Evolutionary conservation across 2,113 vertebrate genomes (phyloP).

Genomic region (Pygathrix nemaeus): DNA sequence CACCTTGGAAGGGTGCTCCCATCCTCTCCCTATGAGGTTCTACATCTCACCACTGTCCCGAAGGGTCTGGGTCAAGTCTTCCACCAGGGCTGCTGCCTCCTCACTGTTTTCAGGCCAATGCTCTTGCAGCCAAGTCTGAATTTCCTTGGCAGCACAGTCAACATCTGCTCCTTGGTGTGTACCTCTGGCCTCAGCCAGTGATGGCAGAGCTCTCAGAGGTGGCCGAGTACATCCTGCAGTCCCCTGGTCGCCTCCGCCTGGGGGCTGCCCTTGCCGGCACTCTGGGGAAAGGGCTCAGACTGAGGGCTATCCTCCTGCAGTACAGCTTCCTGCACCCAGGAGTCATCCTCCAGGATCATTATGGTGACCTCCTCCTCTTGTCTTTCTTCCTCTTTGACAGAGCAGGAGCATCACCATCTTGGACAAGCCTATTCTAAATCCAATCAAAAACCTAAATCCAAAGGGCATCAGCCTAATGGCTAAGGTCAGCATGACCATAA

Average conservation of each 20-base stretch:
- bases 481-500: too few relatives aligned
- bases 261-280: neutral
- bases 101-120: constrained; percentile 70
- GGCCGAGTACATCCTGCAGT: constrained; percentile 25
- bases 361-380: too few relatives aligned
- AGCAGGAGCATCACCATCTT: too few relatives aligned
- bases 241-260: neutral
- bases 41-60: constrained; percentile 60
- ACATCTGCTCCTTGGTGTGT: constrained; percentile 77
- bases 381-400: too few relatives aligned
- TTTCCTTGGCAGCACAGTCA: constrained; percentile 68
- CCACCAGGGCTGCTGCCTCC: constrained; percentile 67
- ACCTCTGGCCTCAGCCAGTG: constrained; percentile 74
- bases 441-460: too few relatives aligned
- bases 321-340: neutral
- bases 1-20: neutral
- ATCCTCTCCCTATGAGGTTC: neutral
- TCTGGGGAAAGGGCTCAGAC: too few relatives aligned
- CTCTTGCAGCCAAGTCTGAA: constrained; percentile 76
- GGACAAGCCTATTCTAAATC: too few relatives aligned
- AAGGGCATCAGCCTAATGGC: too few relatives aligned
- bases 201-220: constrained; percentile 72
- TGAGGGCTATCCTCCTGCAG: too few relatives aligned
- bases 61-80: constrained; percentile 71
- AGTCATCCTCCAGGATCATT: too few relatives aligned